Evolutionary conservation across 1,140 invertebrate genomes (phyloP).

Genomic region (Physella acuta): DNA sequence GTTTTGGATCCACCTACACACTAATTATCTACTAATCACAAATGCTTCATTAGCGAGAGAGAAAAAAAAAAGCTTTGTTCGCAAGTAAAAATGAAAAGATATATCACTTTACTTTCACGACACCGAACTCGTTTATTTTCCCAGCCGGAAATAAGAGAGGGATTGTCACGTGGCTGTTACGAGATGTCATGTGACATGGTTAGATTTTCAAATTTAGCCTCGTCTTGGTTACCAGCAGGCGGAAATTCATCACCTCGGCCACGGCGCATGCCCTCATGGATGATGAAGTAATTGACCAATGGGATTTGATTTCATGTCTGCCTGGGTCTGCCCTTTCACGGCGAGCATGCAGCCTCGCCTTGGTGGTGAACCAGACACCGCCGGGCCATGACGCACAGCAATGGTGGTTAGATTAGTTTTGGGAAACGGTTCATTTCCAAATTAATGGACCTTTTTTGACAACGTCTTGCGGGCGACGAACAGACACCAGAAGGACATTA

Average conservation of each 20-base stretch:
- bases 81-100: no score
- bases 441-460: constrained; percentile 18
- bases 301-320: neutral
- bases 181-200: neutral
- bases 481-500: constrained; percentile 3
- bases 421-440: constrained; percentile 16
- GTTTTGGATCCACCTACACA: no score
- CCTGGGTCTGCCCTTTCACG: neutral
- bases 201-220: neutral
- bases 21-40: no score
- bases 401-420: constrained; percentile 8
- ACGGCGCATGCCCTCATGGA: neutral
- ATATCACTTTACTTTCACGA: no score
- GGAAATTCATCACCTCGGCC: neutral
- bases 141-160: no score
- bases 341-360: neutral
- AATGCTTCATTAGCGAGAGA: no score
- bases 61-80: no score
- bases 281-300: constrained; percentile 11
- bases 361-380: constrained; percentile 17
- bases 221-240: neutral
- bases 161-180: neutral
- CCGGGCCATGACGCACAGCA: neutral
- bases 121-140: no score
- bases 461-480: constrained; percentile 5